These are phyloP conservation scores for Sakesphorus luctuosus DNA, from an alignment of 2,113 vertebrate genomes.

Conservation along the genomic window DNA sequence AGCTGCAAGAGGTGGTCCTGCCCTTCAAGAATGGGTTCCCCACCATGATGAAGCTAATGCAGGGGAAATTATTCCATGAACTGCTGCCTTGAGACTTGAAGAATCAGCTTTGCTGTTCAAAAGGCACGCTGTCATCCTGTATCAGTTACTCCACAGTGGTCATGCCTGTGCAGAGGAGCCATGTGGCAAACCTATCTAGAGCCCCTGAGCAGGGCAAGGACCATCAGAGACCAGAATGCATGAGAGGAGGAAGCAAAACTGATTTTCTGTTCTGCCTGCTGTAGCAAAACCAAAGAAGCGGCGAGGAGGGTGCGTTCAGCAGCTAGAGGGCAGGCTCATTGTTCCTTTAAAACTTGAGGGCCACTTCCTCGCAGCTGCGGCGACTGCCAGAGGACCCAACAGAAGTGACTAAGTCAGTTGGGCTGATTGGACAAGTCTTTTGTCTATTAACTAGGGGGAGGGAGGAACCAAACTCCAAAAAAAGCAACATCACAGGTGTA, in stretches of 20 bases:
- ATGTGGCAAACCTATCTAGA: rapidly evolving
- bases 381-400: neutral
- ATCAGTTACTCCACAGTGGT: too few species aligned
- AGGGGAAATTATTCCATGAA: neutral
- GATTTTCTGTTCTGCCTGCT: neutral
- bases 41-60: neutral
- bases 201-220: neutral
- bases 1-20: rapidly evolving
- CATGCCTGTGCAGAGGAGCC: rapidly evolving
- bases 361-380: neutral
- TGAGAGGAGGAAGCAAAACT: neutral
- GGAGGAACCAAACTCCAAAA: neutral
- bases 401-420: neutral
- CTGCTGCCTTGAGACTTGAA: neutral
- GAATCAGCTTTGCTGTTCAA: neutral
- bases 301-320: neutral
- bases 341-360: neutral
- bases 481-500: neutral
- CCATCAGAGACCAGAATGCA: neutral
- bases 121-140: rapidly evolving
- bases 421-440: neutral
- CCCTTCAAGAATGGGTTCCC: neutral
- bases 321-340: constrained; percentile 64
- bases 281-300: neutral
- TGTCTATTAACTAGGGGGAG: neutral